phyloP scores from a whole-genome alignment of 2,888 invertebrate species.

The Eupithecia pulchellata region DNA sequence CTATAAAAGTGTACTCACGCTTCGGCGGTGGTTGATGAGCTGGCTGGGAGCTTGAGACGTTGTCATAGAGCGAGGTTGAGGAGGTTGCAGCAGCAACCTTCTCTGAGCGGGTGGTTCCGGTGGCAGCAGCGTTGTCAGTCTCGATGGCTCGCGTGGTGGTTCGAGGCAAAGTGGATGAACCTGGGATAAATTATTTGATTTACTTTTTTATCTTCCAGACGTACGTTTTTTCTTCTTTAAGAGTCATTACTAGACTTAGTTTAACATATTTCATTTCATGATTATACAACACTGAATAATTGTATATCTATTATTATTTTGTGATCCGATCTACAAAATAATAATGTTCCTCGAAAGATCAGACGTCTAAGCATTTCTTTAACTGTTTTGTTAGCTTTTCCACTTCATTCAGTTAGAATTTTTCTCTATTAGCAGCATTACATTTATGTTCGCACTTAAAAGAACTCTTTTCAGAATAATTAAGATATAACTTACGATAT shows the following conservation, averaged over 20 bases:
- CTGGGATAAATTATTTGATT: slow-evolving; percentile 69
- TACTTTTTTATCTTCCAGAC: background rate
- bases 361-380: background rate
- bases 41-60: slow-evolving; percentile 86
- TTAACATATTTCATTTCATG: too few species aligned
- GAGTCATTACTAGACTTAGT: too few species aligned
- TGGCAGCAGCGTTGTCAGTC: slow-evolving; percentile 84
- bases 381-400: background rate
- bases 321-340: background rate
- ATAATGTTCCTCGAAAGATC: too few species aligned
- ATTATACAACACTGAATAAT: background rate
- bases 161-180: slow-evolving; percentile 94
- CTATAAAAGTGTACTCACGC: slow-evolving; percentile 62
- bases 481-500: slow-evolving; percentile 85
- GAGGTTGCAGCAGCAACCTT: slow-evolving; percentile 95
- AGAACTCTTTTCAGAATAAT: background rate
- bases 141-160: slow-evolving; percentile 89
- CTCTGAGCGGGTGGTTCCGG: slow-evolving; percentile 86
- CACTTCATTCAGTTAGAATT: background rate
- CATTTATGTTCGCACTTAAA: background rate
- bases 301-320: background rate
- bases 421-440: background rate
- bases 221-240: too few species aligned
- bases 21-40: slow-evolving; percentile 81
- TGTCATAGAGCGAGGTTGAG: slow-evolving; percentile 94